Percentiles rank a stretch among this genome's conserved stretches.
These are phyloP conservation scores for Acleris cristana DNA, from an alignment of 2,888 invertebrate species.

Conservation along the genomic window DNA sequence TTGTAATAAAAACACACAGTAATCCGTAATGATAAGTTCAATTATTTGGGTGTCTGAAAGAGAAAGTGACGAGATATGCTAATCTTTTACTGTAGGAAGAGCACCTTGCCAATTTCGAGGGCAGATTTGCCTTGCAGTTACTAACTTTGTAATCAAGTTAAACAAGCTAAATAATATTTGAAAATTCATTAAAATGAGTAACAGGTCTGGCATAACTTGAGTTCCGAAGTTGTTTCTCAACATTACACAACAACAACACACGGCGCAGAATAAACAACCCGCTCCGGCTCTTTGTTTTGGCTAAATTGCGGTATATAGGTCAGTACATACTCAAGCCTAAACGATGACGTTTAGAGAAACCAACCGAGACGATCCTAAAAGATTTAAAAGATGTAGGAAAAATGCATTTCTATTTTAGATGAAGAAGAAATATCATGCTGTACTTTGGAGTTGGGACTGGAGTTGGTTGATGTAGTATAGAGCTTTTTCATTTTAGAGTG, in stretches of 20 bases:
- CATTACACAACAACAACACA: conserved; percentile 54
- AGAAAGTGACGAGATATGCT: too few species aligned
- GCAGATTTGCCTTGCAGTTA: too few species aligned
- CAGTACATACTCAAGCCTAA: conserved; percentile 10
- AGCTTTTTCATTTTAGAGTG: too few species aligned
- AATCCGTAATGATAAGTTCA: too few species aligned
- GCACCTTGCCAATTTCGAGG: too few species aligned
- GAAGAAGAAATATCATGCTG: neutral
- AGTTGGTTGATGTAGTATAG: too few species aligned
- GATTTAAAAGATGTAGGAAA: conserved; percentile 9
- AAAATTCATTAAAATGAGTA: conserved; percentile 7
- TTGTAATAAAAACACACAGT: too few species aligned
- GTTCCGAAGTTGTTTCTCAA: conserved; percentile 51
- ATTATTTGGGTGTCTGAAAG: too few species aligned
- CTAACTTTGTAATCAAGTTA: conserved; percentile 4
- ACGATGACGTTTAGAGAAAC: conserved; percentile 19
- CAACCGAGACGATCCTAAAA: conserved; percentile 6
- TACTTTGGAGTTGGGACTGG: too few species aligned
- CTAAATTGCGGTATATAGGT: conserved; percentile 39
- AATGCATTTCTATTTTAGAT: neutral
- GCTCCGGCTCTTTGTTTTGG: conserved; percentile 54
- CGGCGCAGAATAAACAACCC: conserved; percentile 53
- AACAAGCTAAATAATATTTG: conserved; percentile 11
- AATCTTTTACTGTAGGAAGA: too few species aligned
- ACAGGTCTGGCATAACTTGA: conserved; percentile 46